Base-by-base conservation (phyloP, 2,113 vertebrate genomes). In the Calidris pugnax region DNA sequence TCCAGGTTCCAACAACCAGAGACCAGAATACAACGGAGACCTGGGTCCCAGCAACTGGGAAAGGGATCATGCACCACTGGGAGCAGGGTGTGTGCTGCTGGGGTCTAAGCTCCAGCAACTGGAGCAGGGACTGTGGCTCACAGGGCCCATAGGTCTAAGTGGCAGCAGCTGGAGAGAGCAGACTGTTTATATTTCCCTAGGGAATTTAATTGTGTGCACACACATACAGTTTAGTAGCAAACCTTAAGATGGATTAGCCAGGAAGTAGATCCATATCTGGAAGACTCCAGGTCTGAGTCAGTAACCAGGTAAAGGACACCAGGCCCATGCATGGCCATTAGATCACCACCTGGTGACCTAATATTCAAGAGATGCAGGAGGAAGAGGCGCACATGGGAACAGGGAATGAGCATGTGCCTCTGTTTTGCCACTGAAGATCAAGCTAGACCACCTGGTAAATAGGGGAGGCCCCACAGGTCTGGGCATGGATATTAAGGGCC, bases 261-360 rank as follows among this genome's bases (percentile, higher is more conserved):
- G 32, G 45, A 83, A 74, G 45, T 3, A 59, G n/a, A 73, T 15
- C 8, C 41, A 0, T 30, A 35, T 23, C 35, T 57, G 45, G 45
- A 93, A 75, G 35, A 37, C 17, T 66, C 62, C 47, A 79, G 17
- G 18, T 80, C 15, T 33, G 43, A 74, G 47, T 33, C 53, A 87
- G 62, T 45, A 83, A 48, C 67, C 43, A 43, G 19, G 17, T 51
- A 28, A 62, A 30, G 19, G 45, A 48, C 47, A 51, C 8, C 8
- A 22, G 4, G 35, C 30, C 33, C 12, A 4, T 9, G 6, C 8
- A 12, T 0, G 3, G n/a, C 16, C 32, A 51, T 7, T 14, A 45
- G 14, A 22, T 82, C 39, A 74, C 14, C 39, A 90, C 3, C 4
- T 56, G 27, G 35, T 11, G 14, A 78, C 10, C 14, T 26, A 37